phyloP scores from a whole-genome alignment of 2,113 vertebrate species.

The Heterocephalus glaber region DNA sequence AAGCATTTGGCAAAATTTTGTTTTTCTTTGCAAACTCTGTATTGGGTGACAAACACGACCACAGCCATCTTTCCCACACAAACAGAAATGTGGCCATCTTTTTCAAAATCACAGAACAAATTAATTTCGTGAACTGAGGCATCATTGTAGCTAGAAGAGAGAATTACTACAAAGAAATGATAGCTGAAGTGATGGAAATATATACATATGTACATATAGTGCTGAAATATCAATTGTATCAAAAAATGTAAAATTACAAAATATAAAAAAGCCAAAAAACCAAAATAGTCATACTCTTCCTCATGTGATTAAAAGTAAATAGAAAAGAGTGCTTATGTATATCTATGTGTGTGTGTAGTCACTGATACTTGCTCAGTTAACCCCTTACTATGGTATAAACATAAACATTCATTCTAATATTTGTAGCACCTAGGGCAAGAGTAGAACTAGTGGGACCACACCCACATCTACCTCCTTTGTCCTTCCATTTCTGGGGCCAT shows the following conservation, averaged over 20 bases:
- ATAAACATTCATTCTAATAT: conserved; percentile 24
- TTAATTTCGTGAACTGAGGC: neutral
- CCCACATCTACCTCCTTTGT: neutral
- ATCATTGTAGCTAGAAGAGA: neutral
- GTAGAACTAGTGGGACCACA: neutral
- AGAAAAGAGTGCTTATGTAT: neutral
- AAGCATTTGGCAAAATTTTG: neutral
- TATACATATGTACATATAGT: neutral
- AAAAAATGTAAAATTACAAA: neutral
- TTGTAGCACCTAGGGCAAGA: conserved; percentile 38
- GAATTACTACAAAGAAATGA: neutral
- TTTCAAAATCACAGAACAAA: neutral
- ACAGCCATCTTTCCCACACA: neutral
- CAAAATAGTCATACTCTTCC: conserved; percentile 7
- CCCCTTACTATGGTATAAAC: neutral
- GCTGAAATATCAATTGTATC: neutral
- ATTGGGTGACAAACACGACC: neutral
- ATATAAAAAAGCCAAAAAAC: neutral
- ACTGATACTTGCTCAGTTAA: conserved; percentile 24
- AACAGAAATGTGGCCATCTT: neutral
- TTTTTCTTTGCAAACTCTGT: neutral
- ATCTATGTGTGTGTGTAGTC: neutral
- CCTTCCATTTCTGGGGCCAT: conserved; percentile 23
- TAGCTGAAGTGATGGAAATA: neutral
- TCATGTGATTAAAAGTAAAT: neutral